A percentile compares a stretch with the other conserved stretches of the same genome.
phyloP scores from a whole-genome alignment of 2,797 vertebrate genomes.

The Eulemur rubriventer region DNA sequence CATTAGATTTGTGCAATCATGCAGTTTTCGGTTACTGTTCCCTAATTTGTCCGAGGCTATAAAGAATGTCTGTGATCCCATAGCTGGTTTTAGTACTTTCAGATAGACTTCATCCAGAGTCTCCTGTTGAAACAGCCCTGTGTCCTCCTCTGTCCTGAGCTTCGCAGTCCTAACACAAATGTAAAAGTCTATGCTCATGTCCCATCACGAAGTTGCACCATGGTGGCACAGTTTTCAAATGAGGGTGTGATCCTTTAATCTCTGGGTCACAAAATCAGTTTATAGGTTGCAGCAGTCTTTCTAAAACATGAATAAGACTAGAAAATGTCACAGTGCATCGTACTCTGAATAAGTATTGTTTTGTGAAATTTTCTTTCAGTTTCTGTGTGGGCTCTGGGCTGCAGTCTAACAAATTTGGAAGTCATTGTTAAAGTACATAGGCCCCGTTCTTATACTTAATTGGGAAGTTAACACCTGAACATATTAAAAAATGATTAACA shows the following conservation, averaged over 20 bases:
- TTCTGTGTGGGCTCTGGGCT: background rate
- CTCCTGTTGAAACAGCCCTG: background rate
- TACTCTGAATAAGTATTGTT: background rate
- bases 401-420: background rate
- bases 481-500: rapidly evolving
- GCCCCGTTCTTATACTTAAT: background rate
- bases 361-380: background rate
- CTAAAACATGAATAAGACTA: background rate
- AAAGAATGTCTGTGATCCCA: background rate
- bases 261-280: background rate
- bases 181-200: background rate
- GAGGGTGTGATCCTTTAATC: background rate
- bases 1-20: background rate
- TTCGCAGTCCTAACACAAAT: background rate
- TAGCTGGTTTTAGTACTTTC: background rate
- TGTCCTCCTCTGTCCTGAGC: background rate
- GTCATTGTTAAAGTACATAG: rapidly evolving
- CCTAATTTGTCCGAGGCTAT: background rate
- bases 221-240: background rate
- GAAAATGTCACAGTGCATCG: background rate
- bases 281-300: background rate
- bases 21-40: background rate
- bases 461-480: background rate
- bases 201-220: too few species aligned
- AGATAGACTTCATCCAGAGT: background rate